Base-by-base conservation (phyloP, 2,888 invertebrate genomes). In the Ischnus inquisitorius region DNA sequence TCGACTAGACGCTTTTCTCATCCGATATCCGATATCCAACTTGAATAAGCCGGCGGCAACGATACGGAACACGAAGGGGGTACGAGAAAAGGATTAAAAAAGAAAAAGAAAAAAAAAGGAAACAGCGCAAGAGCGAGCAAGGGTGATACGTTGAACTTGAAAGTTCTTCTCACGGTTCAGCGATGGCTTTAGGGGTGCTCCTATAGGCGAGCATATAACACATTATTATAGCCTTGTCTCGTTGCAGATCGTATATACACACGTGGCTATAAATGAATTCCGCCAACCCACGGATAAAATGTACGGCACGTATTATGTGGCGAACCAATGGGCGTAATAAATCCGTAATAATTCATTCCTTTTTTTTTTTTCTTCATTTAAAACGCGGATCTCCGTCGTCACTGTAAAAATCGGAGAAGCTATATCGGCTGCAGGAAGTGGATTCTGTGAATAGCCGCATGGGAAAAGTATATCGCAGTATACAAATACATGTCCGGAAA, bases 91-190 rank as follows among this genome's bases (percentile, higher is more conserved):
- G 19, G 51, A 51, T 51, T 19, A 54, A 68, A 46, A 68, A 25
- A 68, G n/a, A 69, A 51, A 46, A 48, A 46, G 10, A 22, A 68
- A 46, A 22, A 25, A 51, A 69, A 25, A 12, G 14, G 34, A 54
- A 54, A 54, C 54, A 19, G 10, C 19, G 54, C 54, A 48, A n/a
- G 25, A 25, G 51, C 8, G 43, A 57, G 54, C 39, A 39, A 71
- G 71, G 60, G 84, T 65, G 84, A 67, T 77, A 80, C 77, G 82
- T 82, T 85, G 85, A 85, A 82, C 85, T 85, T 85, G 85, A 41
- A 57, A 43, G 57, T 60, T 41, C 79, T 48, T 67, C 46, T 82
- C 68, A 85, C 60, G 82, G 82, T 82, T 85, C 82, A 85, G 19
- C 82, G 71, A 43, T 72, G 43, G 43, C 54, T 57, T 48, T 4